Base-by-base conservation (phyloP, 2,888 invertebrate genomes). In the Bellardia pandia region DNA sequence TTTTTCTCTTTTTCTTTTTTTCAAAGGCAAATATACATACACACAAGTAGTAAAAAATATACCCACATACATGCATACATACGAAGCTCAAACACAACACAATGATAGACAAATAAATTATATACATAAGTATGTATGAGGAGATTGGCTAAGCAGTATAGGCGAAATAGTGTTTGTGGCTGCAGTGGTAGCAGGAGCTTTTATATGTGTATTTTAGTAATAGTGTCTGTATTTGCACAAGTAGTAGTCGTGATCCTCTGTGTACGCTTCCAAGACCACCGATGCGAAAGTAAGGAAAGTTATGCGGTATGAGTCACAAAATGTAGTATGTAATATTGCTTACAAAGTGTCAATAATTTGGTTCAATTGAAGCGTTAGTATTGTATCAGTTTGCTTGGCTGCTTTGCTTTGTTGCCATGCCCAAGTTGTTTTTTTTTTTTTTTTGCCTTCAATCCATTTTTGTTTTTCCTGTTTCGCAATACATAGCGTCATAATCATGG, bases 271-370 rank as follows among this genome's bases (percentile, higher is more conserved):
- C 14, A 13, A 80, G 64, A 42, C 53, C 16, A n/a, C 2, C 37
- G 45, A 48, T 33, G n/a, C 33, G 56, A 56, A 66, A 66, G 11
- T 11, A 56, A 74, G 66, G 23, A 9, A 23, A 30, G 64, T 13
- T 37, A 56, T 42, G 72, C 1, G 16, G 37, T 58, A 33, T 11
- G 42, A 88, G 90, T 89, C 90, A 88, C 66, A 79, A 86, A 82
- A 23, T 23, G 23, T 23, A 85, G 64, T 16, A 33, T 72, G 53
- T 53, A 64, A 53, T 82, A 68, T 78, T 83, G 81, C 79, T 75
- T 76, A 88, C 72, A 88, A 84, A 86, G 88, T 90, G 91, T 90
- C 91, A 90, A 90, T 91, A 91, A 91, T 91, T 91, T 90, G 90
- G 89, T 90, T 88, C 82, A 74, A 88, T 85, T 86, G 85, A 79